These are phyloP conservation scores for Lithobates sylvaticus DNA, from an alignment of 2,797 vertebrate species.

Conservation along the genomic window DNA sequence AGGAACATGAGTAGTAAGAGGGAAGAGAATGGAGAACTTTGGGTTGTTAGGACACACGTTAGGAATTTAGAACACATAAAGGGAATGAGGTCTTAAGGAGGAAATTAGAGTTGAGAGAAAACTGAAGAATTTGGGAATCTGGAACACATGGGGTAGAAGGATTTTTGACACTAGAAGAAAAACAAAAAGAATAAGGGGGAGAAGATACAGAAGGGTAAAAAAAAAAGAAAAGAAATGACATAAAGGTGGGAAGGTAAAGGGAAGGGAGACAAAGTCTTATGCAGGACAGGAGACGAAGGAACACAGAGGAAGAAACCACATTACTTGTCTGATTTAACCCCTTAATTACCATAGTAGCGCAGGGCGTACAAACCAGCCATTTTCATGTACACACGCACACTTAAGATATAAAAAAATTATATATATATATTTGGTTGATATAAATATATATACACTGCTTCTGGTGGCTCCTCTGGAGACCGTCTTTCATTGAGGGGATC, in stretches of 20 bases:
- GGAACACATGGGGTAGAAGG: background rate
- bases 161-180: background rate
- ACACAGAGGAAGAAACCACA: constrained; percentile 23
- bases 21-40: too few species aligned
- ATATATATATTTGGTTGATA: constrained; percentile 7
- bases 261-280: background rate
- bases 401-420: constrained; percentile 37
- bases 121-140: background rate
- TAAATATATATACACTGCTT: constrained; percentile 56
- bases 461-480: constrained; percentile 41
- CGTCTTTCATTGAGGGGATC: constrained; percentile 26
- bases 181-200: background rate
- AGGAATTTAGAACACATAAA: background rate
- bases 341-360: constrained; percentile 34
- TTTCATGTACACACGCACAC: constrained; percentile 32
- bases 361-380: constrained; percentile 28
- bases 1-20: too few species aligned
- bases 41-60: background rate
- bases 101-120: too few species aligned
- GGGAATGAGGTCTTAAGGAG: too few species aligned
- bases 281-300: background rate
- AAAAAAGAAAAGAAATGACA: background rate
- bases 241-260: background rate
- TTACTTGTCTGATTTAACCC: constrained; percentile 51
- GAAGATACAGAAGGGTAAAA: background rate